phyloP scores from a whole-genome alignment of 2,888 invertebrate species.

The Digitonthophagus gazella region DNA sequence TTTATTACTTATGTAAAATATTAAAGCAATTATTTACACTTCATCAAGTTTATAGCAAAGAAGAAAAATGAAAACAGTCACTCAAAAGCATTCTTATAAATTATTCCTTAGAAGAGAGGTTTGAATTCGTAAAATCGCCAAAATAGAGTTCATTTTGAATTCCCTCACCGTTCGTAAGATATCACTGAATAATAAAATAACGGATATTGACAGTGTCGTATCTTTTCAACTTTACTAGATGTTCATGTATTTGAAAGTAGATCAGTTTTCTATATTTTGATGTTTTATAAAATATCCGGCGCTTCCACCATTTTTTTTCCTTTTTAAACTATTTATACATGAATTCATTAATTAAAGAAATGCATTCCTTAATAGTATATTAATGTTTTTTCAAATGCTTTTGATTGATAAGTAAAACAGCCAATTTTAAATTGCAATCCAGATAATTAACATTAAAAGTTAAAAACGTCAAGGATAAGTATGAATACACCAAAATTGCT shows the following conservation, averaged over 20 bases:
- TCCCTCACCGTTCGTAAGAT: background rate
- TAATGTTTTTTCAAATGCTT: too few relatives aligned
- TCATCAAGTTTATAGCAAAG: background rate
- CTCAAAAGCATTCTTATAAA: background rate
- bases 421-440: background rate
- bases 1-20: too few relatives aligned
- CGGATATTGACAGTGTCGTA: background rate
- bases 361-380: too few relatives aligned
- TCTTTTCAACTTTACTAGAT: background rate
- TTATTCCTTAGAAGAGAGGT: too few relatives aligned
- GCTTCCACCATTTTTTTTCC: background rate
- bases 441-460: background rate
- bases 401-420: too few relatives aligned
- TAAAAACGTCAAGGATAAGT: background rate
- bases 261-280: background rate
- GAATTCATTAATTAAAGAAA: too few relatives aligned
- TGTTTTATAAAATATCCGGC: background rate
- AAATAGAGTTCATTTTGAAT: background rate
- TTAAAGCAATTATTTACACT: too few relatives aligned
- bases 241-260: background rate
- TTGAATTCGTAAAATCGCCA: background rate
- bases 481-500: constrained; percentile 30
- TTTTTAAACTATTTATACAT: too few relatives aligned
- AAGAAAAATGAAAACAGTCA: background rate
- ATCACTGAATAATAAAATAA: background rate